A percentile compares a stretch with the other conserved stretches of the same genome.
phyloP scores from a whole-genome alignment of 2,113 vertebrate genomes.

The Pampusana beccarii region DNA sequence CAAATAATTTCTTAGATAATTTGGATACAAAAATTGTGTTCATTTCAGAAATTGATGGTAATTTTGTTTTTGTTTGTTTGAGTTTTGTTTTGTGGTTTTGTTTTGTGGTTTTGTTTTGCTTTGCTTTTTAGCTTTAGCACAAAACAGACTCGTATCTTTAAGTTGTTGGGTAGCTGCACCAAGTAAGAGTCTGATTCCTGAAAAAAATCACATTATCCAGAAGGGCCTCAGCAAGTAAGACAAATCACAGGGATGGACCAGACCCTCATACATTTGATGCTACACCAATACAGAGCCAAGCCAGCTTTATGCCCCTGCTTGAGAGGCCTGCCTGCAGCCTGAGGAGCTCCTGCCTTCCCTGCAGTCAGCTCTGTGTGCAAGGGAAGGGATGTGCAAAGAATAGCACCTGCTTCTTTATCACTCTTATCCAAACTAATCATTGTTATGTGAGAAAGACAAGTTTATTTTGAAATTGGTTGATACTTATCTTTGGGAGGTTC shows the following conservation, averaged over 20 bases:
- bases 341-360: background rate
- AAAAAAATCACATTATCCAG: background rate
- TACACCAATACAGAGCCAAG: background rate
- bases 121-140: background rate
- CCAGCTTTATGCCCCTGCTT: background rate
- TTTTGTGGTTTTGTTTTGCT: background rate
- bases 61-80: background rate
- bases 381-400: background rate
- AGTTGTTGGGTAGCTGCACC: background rate
- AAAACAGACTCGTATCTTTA: background rate
- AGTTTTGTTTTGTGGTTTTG: background rate
- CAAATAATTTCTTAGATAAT: background rate
- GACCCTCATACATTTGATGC: background rate
- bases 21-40: background rate
- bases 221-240: background rate
- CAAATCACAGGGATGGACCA: background rate
- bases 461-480: background rate
- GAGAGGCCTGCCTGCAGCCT: background rate
- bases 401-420: background rate
- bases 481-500: background rate
- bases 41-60: background rate
- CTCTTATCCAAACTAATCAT: background rate
- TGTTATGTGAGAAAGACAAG: background rate
- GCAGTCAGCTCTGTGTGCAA: background rate
- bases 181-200: background rate